These are phyloP conservation scores for Phanerotoma sp. DNA, from an alignment of 2,888 invertebrate species.

Conservation along the genomic window DNA sequence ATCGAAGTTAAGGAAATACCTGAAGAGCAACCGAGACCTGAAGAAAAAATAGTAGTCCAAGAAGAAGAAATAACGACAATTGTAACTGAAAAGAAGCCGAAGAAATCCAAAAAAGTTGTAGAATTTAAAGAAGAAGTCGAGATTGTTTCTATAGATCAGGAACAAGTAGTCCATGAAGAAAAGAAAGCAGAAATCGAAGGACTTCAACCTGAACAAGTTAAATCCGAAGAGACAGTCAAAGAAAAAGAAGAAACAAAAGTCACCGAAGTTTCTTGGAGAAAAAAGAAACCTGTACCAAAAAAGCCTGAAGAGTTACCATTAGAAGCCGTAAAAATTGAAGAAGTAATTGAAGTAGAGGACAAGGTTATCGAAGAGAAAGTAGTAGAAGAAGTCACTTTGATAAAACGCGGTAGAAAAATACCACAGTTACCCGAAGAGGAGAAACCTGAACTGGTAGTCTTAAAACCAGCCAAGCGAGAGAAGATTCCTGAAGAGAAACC, in stretches of 20 bases:
- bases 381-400: conserved; percentile 42
- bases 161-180: conserved; percentile 52
- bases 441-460: conserved; percentile 40
- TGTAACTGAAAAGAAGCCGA: conserved; percentile 33
- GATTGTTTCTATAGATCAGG: conserved; percentile 49
- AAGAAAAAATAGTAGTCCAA: conserved; percentile 21
- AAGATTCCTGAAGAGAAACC: conserved; percentile 30
- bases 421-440: conserved; percentile 46
- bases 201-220: conserved; percentile 27
- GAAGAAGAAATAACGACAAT: conserved; percentile 28
- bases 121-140: conserved; percentile 50
- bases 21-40: too few species aligned
- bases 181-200: conserved; percentile 39
- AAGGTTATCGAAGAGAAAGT: conserved; percentile 47
- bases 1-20: conserved; percentile 30
- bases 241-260: conserved; percentile 37
- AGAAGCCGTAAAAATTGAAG: conserved; percentile 46
- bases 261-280: conserved; percentile 47
- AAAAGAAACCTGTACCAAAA: conserved; percentile 36
- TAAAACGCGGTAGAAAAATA: conserved; percentile 28
- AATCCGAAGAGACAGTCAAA: conserved; percentile 26
- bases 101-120: conserved; percentile 42
- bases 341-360: conserved; percentile 52
- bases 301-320: conserved; percentile 49
- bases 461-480: conserved; percentile 38